phyloP scores from a whole-genome alignment of 2,113 vertebrate genomes.

The Turdus rufiventris region DNA sequence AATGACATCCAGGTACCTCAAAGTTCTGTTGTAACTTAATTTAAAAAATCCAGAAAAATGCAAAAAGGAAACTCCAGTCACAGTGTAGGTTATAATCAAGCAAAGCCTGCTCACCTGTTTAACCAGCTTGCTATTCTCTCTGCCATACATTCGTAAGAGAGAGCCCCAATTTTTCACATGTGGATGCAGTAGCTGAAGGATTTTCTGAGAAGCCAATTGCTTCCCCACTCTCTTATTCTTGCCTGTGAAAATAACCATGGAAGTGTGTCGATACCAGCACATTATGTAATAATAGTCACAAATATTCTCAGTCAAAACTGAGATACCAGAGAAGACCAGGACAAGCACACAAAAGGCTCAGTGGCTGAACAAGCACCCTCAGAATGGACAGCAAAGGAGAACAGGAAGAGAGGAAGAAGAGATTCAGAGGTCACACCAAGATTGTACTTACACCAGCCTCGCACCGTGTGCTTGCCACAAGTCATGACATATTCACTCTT shows the following conservation, averaged over 20 bases:
- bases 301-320: background rate
- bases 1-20: background rate
- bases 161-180: constrained; percentile 99
- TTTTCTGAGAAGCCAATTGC: constrained; percentile 97
- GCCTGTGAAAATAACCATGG: constrained; percentile 69
- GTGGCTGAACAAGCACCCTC: background rate
- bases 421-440: background rate
- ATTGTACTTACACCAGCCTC: constrained; percentile 95
- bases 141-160: constrained; percentile 95
- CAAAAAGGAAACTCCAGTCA: background rate
- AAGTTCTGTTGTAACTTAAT: background rate
- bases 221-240: constrained; percentile 98
- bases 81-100: background rate
- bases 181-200: constrained; percentile 95
- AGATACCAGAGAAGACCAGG: background rate
- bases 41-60: background rate
- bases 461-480: constrained; percentile 96
- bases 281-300: rapidly evolving
- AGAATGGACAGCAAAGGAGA: background rate
- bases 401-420: background rate
- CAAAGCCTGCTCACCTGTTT: constrained; percentile 83
- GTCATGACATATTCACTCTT: constrained; percentile 99
- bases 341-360: background rate
- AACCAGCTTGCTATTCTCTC: constrained; percentile 97
- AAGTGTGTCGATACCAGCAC: background rate